A percentile compares a stretch with the other conserved stretches of the same genome.
Evolutionary conservation across 2,888 invertebrate species (phyloP).

Genomic region (Dioctria rufipes): DNA sequence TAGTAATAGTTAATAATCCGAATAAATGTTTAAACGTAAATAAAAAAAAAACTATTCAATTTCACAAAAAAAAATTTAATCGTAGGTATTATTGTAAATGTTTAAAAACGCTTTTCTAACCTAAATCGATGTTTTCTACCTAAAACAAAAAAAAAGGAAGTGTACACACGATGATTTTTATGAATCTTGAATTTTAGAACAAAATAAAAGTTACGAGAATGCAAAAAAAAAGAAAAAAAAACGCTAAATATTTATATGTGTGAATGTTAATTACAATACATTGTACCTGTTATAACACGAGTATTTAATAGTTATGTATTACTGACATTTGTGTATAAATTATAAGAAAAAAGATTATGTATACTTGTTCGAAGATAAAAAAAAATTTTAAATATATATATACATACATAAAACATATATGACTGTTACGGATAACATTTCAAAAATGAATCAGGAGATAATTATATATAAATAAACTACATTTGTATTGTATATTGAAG

Average conservation of each 20-base stretch:
- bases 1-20: background rate
- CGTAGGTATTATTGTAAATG: background rate
- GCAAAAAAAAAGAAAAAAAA: slow-evolving; percentile 28
- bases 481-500: background rate
- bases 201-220: background rate
- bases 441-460: background rate
- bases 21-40: slow-evolving; percentile 37
- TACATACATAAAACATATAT: background rate
- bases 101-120: slow-evolving; percentile 37
- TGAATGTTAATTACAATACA: slow-evolving; percentile 57
- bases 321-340: slow-evolving; percentile 2
- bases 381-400: background rate
- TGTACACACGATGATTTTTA: slow-evolving; percentile 28
- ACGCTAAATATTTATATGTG: slow-evolving; percentile 47
- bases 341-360: slow-evolving; percentile 7
- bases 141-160: slow-evolving; percentile 17
- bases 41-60: slow-evolving; percentile 25
- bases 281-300: slow-evolving; percentile 59
- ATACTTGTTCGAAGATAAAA: background rate
- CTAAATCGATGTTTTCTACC: slow-evolving; percentile 56
- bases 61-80: slow-evolving; percentile 19
- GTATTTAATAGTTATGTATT: slow-evolving; percentile 28
- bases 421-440: background rate
- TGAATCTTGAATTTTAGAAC: slow-evolving; percentile 13
- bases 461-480: background rate